phyloP scores from a whole-genome alignment of 2,888 invertebrate species.

The Pseudanteris insignis region DNA sequence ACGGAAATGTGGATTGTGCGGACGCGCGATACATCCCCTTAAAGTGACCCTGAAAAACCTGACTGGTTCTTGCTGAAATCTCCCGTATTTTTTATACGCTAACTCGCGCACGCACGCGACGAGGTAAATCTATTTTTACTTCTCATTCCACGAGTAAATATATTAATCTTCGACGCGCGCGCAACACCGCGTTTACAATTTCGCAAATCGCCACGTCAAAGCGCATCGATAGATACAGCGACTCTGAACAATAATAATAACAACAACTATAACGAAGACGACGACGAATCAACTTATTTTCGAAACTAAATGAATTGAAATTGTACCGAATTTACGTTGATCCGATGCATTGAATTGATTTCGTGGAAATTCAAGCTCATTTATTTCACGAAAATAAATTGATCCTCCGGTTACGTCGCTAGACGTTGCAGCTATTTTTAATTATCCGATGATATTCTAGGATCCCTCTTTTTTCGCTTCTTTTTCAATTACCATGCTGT shows the following conservation, averaged over 20 bases:
- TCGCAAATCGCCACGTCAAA: conserved; percentile 25
- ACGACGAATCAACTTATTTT: too few species aligned
- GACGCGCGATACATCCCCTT: conserved; percentile 6
- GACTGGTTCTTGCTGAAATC: conserved; percentile 43
- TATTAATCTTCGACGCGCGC: conserved; percentile 46
- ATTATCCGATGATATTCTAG: conserved; percentile 14
- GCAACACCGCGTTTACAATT: conserved; percentile 6
- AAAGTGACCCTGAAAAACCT: conserved; percentile 43
- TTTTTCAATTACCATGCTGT: conserved; percentile 17
- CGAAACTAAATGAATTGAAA: too few species aligned
- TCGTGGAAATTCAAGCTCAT: too few species aligned
- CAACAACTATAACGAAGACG: too few species aligned
- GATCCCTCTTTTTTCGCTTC: not conserved
- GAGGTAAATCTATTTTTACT: conserved; percentile 56
- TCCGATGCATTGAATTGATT: too few species aligned
- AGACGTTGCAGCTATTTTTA: conserved; percentile 21
- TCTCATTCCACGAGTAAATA: conserved; percentile 54
- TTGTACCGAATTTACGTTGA: too few species aligned
- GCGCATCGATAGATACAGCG: conserved; percentile 9
- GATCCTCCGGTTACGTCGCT: conserved; percentile 8
- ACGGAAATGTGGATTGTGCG: too few species aligned
- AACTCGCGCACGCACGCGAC: conserved; percentile 30
- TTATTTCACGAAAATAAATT: conserved; percentile 28
- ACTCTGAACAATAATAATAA: conserved; percentile 21
- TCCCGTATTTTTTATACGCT: conserved; percentile 42